Base-by-base conservation (phyloP, 2,797 vertebrate genomes). In the Pelochelys cantorii region DNA sequence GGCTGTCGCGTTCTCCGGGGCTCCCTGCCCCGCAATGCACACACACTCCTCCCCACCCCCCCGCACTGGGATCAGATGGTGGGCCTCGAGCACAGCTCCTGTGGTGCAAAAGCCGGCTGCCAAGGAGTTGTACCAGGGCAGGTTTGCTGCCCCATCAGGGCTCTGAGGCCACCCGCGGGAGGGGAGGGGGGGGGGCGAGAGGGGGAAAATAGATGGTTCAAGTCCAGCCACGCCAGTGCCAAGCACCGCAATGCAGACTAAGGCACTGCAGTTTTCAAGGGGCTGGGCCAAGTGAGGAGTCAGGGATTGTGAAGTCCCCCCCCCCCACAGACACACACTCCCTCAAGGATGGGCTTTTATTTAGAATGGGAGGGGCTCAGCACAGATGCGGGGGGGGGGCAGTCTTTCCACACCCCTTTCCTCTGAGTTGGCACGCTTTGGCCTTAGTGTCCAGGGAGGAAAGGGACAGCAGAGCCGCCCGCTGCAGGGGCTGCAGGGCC, bases 71-170 rank as follows among this genome's bases (percentile, higher is more conserved):
- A 42, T 42, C 42, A 42, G 42, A 42, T 42, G 42, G 5, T 42
- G 6, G 2, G 8, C 17, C 4, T 68, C 2, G 15, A 11, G 2
- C n/a, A 20, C 31, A 2, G 31, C 83, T 87, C 74, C 86, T 81
- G 10, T 34, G 42, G 80, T 31, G 18, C 0, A 48, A 54, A 53
- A 18, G 14, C 80, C 27, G 31, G 55, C 42, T 5, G 10, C 18
- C 3, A n/a, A 11, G 3, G 4, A 11, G 56, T n/a, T 17, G 42
- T 42, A 6, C 31, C n/a, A n/a, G 65, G 14, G 7, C n/a, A 4
- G 65, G 74, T 56, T 56, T 56, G 57, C 57, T 25, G 23, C 10
- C 10, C 9, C 57, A 27, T 10, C 23, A 9, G 23, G 57, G 57
- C 57, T 23, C 20, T 6, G 31, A 9, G 14, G 48, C 48, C 27